Base-by-base conservation (phyloP, 1,140 invertebrate genomes). In the Drosophila ogumai region DNA sequence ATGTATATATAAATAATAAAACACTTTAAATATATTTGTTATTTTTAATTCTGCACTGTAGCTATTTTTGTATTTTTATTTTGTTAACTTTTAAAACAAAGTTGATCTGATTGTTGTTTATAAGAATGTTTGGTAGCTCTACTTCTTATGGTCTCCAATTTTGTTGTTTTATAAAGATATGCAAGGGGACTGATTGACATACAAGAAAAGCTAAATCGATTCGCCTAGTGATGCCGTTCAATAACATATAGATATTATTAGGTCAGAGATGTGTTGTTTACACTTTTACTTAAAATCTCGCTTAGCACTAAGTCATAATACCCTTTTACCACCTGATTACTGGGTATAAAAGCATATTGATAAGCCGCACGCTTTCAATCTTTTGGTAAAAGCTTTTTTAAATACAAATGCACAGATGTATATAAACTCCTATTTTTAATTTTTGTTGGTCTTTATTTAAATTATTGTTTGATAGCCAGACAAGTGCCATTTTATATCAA, bases 371-470 rank as follows among this genome's bases (percentile, higher is more conserved):
- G 7, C 50, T 52, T 47, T 15, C 1, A 31, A 32, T 50, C 7
- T 54, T 19, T 28, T 55, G 36, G 13, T 13, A 64, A 64, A 32
- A 17, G 6, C 15, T 54, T 43, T 15, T 25, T 25, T 8, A 7
- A 8, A 25, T 8, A 15, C 1, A 15, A 15, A 15, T 25, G 1
- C 6, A 8, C 3, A 4, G 6, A 3, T 2, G 13, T n/a, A 47
- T 9, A 47, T 47, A 9, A 15, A 7, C 46, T 9, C 13, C 7
- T n/a, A 47, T 28, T 28, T 28, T 6, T 9, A 47, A 13, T 47
- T 22, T 49, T 22, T 63, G 1, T 69, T 60, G 54, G 22, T 44
- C 12, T 81, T 60, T 40, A 78, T 85, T 66, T 54, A 64, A 59
- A 54, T 69, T 55, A 66, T n/a, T n/a, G n/a, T n/a, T n/a, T n/a